These are phyloP conservation scores for Hypolimnas misippus DNA, from an alignment of 2,888 invertebrate species.

Conservation along the genomic window DNA sequence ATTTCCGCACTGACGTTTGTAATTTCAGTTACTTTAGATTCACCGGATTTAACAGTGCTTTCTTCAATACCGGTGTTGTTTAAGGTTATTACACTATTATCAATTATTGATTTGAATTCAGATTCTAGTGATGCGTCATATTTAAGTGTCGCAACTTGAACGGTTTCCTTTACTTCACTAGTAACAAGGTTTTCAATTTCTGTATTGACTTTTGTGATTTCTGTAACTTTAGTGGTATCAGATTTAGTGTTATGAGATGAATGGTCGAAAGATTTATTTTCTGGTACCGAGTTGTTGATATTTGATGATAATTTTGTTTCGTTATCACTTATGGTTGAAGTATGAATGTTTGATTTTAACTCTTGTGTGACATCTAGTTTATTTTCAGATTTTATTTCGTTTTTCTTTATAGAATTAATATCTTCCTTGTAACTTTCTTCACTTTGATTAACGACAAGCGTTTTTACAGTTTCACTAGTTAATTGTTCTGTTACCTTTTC, in stretches of 20 bases:
- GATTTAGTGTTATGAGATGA: background rate
- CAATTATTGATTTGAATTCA: background rate
- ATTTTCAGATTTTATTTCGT: background rate
- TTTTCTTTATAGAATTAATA: background rate
- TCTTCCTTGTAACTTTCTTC: background rate
- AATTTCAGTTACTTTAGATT: slow-evolving; percentile 4
- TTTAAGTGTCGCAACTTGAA: slow-evolving; percentile 1
- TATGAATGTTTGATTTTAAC: background rate
- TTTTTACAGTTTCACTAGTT: background rate
- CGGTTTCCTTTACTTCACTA: slow-evolving; percentile 3
- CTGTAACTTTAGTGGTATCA: background rate
- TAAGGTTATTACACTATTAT: background rate
- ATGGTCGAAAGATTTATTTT: background rate
- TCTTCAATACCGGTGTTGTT: no score
- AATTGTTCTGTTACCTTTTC: slow-evolving; percentile 4
- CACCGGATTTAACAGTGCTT: no score
- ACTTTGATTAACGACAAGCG: background rate
- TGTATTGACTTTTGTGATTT: slow-evolving; percentile 4
- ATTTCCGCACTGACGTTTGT: background rate
- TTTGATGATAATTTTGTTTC: background rate
- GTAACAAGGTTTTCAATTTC: background rate
- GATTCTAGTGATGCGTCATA: background rate
- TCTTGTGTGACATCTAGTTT: background rate
- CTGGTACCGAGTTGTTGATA: background rate
- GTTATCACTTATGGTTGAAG: background rate